Conservation (phyloP, 2,888 invertebrate genomes). For the Cyaniris semiargus region DNA sequence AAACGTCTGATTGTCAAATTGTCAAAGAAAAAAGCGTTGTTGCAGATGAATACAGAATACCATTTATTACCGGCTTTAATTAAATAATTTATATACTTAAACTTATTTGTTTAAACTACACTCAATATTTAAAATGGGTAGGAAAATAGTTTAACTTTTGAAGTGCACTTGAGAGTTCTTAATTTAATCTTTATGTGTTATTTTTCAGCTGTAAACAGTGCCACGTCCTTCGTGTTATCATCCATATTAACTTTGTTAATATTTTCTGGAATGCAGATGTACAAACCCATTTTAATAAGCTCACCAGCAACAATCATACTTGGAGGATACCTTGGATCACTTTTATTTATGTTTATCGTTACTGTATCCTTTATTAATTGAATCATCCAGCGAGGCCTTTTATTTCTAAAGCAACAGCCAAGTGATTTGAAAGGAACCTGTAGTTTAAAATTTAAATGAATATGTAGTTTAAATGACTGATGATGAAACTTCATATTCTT, state of each 20-base stretch:
- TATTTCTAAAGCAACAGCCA: not conserved
- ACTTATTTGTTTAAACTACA: no score
- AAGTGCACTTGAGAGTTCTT: not conserved
- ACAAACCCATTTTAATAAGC: constrained; percentile 88
- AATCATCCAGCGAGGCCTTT: not conserved
- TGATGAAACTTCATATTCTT: no score
- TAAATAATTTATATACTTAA: no score
- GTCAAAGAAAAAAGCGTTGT: no score
- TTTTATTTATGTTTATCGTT: constrained; percentile 90
- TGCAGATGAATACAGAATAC: no score
- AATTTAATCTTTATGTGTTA: constrained; percentile 32
- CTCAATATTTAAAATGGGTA: not conserved
- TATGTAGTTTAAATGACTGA: no score
- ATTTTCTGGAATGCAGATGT: constrained; percentile 96
- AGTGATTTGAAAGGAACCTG: no score
- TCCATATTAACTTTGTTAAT: constrained; percentile 89
- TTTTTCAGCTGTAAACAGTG: constrained; percentile 85
- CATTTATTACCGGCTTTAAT: no score
- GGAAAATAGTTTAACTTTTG: not conserved
- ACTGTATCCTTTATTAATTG: constrained; percentile 84
- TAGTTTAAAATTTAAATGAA: no score
- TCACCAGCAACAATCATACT: constrained; percentile 92
- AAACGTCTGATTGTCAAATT: no score
- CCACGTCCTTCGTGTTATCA: constrained; percentile 88
- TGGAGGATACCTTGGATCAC: constrained; percentile 93